Evolutionary conservation across 1,140 invertebrate genomes (phyloP).

Genomic region (Lineus longissimus): DNA sequence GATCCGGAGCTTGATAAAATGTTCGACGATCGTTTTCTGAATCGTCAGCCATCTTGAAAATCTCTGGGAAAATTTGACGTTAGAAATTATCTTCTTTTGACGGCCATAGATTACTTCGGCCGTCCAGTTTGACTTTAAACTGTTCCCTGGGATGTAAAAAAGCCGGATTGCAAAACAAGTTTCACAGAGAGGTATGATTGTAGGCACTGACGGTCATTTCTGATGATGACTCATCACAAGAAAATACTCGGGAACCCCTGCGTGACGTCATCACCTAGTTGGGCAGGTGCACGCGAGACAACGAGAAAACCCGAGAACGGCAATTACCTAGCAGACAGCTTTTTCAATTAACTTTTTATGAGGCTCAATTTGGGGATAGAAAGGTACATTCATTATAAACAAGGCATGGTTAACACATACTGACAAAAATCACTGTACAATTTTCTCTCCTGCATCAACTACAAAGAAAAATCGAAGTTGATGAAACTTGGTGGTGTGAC

Average conservation of each 20-base stretch:
- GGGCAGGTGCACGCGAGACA: not conserved
- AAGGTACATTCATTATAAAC: too few species aligned
- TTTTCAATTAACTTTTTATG: too few species aligned
- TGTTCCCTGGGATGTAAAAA: slow-evolving; percentile 19
- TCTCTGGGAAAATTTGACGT: slow-evolving; percentile 30
- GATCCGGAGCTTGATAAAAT: slow-evolving; percentile 31
- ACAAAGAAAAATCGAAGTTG: too few species aligned
- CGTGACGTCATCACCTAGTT: slow-evolving; percentile 38
- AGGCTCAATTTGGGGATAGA: too few species aligned
- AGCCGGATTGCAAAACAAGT: slow-evolving; percentile 28
- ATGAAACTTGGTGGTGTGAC: too few species aligned
- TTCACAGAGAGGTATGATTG: slow-evolving; percentile 32
- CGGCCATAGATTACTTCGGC: slow-evolving; percentile 22
- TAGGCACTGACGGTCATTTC: slow-evolving; percentile 42
- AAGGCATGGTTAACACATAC: too few species aligned
- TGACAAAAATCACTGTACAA: too few species aligned
- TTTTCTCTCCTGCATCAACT: too few species aligned
- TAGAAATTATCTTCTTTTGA: slow-evolving; percentile 27
- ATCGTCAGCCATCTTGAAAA: slow-evolving; percentile 48
- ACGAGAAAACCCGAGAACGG: too few species aligned
- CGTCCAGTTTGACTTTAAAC: slow-evolving; percentile 18
- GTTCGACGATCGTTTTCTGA: slow-evolving; percentile 24
- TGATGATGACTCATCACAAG: slow-evolving; percentile 49
- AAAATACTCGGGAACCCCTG: slow-evolving; percentile 48
- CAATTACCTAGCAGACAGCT: too few species aligned